Percentiles rank a stretch among this genome's conserved stretches.
These are phyloP conservation scores for Megaceryle alcyon DNA, from an alignment of 2,797 vertebrate genomes.

Conservation along the genomic window DNA sequence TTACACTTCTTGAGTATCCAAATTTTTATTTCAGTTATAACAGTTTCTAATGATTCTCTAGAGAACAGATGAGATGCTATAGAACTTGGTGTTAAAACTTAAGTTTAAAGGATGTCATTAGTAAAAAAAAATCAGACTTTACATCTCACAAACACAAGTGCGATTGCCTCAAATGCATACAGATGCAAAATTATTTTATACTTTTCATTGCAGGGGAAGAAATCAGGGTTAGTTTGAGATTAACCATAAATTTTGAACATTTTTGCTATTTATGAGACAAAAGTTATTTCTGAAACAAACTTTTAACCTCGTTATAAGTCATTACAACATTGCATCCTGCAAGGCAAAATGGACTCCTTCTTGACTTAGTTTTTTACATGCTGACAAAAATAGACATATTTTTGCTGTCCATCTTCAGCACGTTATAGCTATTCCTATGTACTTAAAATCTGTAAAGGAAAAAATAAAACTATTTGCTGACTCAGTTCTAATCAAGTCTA, in stretches of 20 bases:
- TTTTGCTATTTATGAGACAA: neutral
- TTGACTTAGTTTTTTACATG: neutral
- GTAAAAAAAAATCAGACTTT: neutral
- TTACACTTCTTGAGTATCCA: rapidly evolving
- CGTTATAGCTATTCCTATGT: neutral
- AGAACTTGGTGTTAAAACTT: neutral
- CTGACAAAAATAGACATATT: neutral
- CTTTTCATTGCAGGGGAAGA: neutral
- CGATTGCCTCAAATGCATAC: neutral
- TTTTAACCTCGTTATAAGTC: neutral
- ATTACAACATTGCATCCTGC: rapidly evolving
- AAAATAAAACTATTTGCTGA: constrained; percentile 22
- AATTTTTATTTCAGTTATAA: neutral
- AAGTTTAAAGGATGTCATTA: neutral
- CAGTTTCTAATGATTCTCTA: neutral
- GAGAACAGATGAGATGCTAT: neutral
- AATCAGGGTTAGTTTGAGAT: neutral
- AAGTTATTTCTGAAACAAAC: neutral
- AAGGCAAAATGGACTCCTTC: neutral
- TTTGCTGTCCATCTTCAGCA: neutral
- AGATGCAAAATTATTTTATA: neutral
- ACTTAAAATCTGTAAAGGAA: neutral
- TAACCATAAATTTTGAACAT: neutral
- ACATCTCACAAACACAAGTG: neutral
- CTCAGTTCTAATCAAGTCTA: constrained; percentile 41